Base-by-base conservation (phyloP, 2,797 vertebrate species). In the Hafferia zeledoni region DNA sequence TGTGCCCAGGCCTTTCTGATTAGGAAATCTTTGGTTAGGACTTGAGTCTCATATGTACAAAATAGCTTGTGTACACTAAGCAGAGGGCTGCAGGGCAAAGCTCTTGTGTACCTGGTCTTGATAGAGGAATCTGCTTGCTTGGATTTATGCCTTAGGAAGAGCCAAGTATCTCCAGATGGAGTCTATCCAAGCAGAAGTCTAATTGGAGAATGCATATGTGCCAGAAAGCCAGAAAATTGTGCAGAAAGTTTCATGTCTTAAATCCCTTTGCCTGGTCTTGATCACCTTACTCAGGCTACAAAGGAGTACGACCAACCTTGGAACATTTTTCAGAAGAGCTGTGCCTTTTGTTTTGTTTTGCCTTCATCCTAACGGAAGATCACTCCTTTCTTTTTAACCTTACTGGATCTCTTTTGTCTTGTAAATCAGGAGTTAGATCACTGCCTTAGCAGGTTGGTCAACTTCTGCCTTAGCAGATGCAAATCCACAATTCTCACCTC, bases 281-380 rank as follows among this genome's bases (percentile, higher is more conserved):
- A 68, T 35, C 35, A 24, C 46, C 24, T 90, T 83, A 80, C 13
- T 8, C 28, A 53, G 52, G 28, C 46, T 91, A 35, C 37, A 39
- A n/a, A 64, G 27, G 31, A 9, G 1, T 49, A 24, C 1, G 0
- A n/a, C 23, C n/a, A 67, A 30, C 7, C 33, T 43, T 39, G 41
- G 46, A 57, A 71, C 37, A 39, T 31, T 83, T 85, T 83, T 90
- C 30, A 57, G 17, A 72, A 75, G 50, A 76, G 7, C 12, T 50
- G 7, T 23, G n/a, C 5, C 10, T 49, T 52, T 61, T 41, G 17
- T 31, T 60, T 59, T 56, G 5, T 71, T 87, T 87, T 17, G 13
- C 11, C 7, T 53, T 85, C 37, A 71, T 93, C 41, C 33, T 77
- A 56, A 27, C 5, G 57, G 47, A 49, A 79, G 17, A n/a, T 33